phyloP scores from a whole-genome alignment of 2,113 vertebrate species.

The Tachuris rubrigastra region DNA sequence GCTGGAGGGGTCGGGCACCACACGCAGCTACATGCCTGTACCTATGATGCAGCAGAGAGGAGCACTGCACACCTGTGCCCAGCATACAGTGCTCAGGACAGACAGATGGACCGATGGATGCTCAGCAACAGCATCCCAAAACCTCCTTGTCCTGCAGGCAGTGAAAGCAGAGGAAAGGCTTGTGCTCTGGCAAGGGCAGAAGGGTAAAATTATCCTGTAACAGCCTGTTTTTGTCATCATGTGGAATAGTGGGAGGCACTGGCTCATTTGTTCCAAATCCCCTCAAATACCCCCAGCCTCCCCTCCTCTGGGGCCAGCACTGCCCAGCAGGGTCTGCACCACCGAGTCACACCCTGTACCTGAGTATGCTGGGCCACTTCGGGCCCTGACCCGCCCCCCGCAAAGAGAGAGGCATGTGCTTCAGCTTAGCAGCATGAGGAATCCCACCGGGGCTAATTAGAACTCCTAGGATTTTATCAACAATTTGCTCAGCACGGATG shows the following conservation, averaged over 20 bases:
- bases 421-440: not conserved
- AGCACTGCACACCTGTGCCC: not conserved
- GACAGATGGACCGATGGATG: not conserved
- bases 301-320: rapidly evolving
- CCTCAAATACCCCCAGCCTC: rapidly evolving
- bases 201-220: not conserved
- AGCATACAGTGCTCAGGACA: not conserved
- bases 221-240: not conserved
- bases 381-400: not conserved
- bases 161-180: not conserved
- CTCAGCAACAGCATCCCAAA: not conserved
- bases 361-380: not conserved
- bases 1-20: not conserved
- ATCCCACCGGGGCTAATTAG: slow-evolving; percentile 27
- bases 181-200: not conserved
- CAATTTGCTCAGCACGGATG: slow-evolving; percentile 57
- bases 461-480: slow-evolving; percentile 62
- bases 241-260: not conserved
- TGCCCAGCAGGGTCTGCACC: not conserved
- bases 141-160: not conserved
- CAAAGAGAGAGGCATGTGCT: not conserved
- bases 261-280: not conserved
- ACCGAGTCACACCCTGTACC: rapidly evolving
- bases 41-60: not conserved
- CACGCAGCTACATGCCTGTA: not conserved